These are phyloP conservation scores for Chrysolina americana DNA, from an alignment of 2,888 invertebrate genomes.

Conservation along the genomic window DNA sequence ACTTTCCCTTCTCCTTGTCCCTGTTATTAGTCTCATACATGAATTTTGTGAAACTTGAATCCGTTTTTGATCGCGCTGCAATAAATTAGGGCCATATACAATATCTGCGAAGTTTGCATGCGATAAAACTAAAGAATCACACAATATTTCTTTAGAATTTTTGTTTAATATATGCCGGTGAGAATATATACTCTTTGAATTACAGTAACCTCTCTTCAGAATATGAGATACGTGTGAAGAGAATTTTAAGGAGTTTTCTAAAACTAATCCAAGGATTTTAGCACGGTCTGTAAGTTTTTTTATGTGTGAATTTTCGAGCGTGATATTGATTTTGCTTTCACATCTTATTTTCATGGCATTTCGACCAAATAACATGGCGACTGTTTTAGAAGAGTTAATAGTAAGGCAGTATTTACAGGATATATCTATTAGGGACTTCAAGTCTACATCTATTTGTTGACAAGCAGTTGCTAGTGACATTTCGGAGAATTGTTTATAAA, in stretches of 20 bases:
- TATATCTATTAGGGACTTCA: background rate
- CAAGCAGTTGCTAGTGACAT: background rate
- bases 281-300: background rate
- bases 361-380: conserved; percentile 3
- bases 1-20: background rate
- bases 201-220: background rate
- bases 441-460: background rate
- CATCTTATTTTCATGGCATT: background rate
- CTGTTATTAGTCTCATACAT: conserved; percentile 6
- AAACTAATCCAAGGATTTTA: background rate
- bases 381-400: background rate
- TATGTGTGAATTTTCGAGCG: background rate
- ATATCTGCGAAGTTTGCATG: too few species aligned
- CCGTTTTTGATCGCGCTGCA: background rate
- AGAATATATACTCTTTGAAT: background rate
- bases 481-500: background rate
- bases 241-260: background rate
- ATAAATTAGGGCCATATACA: background rate
- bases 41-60: background rate
- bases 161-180: background rate
- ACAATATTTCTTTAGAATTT: background rate
- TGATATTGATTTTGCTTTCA: background rate
- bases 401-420: conserved; percentile 9
- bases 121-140: background rate
- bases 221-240: conserved; percentile 1